phyloP scores from a whole-genome alignment of 2,797 vertebrate species.

The Peromyscus eremicus region DNA sequence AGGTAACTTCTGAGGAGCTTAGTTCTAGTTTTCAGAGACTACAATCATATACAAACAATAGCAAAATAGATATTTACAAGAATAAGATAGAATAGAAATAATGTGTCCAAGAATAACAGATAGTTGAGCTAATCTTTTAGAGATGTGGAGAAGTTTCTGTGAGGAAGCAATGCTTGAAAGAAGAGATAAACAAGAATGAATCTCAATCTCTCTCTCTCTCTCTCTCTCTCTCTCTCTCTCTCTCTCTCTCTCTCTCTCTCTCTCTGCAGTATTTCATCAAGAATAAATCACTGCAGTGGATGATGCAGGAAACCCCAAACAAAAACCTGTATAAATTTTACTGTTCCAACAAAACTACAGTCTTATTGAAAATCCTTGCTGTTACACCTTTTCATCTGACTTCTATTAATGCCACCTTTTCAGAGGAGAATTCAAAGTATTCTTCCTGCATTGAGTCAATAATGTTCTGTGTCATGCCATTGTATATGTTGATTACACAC shows the following conservation, averaged over 20 bases:
- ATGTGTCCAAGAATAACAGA: not conserved
- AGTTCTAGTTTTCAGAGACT: constrained; percentile 5
- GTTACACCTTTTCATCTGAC: not conserved
- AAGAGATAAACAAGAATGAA: constrained; percentile 30
- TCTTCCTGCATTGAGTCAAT: not conserved
- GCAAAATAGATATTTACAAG: constrained; percentile 10
- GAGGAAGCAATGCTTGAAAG: constrained; percentile 16
- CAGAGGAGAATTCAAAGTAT: not conserved
- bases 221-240: too few species aligned
- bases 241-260: not conserved
- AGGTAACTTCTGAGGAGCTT: not conserved
- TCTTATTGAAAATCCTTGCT: not conserved
- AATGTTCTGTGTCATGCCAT: not conserved
- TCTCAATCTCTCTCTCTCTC: too few species aligned
- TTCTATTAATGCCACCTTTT: not conserved
- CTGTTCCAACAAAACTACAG: not conserved
- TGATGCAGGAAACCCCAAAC: not conserved
- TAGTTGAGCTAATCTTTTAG: not conserved
- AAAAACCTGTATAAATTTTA: not conserved
- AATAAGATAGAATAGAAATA: constrained; percentile 11
- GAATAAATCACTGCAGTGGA: not conserved
- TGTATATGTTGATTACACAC: not conserved
- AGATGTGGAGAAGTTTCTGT: not conserved
- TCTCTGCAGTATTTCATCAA: not conserved
- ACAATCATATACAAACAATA: not conserved